Evolutionary conservation across 2,113 vertebrate genomes (phyloP).

Genomic region (Anguilla rostrata): DNA sequence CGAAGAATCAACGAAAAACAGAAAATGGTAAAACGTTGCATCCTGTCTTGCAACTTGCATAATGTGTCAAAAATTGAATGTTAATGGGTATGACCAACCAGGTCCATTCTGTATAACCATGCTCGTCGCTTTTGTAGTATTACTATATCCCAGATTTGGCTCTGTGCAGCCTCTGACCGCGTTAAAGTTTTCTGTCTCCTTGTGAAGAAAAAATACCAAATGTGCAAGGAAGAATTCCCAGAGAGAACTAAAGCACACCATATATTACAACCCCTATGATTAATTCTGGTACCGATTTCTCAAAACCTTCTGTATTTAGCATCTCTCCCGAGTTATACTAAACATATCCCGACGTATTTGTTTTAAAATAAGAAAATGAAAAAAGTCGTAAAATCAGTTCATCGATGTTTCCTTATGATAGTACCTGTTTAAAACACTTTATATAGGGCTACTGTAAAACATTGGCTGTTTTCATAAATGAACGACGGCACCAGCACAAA

Average conservation of each 20-base stretch:
- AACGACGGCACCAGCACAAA: no score
- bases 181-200: background rate
- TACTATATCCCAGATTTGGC: background rate
- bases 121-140: background rate
- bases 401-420: no score
- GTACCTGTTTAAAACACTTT: no score
- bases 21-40: slow-evolving; percentile 23
- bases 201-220: background rate
- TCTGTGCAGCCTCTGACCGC: background rate
- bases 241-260: background rate
- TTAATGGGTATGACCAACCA: background rate
- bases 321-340: background rate
- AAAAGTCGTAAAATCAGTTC: no score
- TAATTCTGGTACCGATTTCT: background rate
- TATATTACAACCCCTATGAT: background rate
- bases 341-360: no score
- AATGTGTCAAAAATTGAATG: background rate
- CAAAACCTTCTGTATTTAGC: background rate
- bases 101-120: background rate
- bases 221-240: background rate
- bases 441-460: no score
- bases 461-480: no score
- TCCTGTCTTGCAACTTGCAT: background rate
- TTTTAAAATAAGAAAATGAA: no score
- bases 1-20: slow-evolving; percentile 55